Evolutionary conservation across 2,888 invertebrate species (phyloP).

Genomic region (Achlya flavicornis): DNA sequence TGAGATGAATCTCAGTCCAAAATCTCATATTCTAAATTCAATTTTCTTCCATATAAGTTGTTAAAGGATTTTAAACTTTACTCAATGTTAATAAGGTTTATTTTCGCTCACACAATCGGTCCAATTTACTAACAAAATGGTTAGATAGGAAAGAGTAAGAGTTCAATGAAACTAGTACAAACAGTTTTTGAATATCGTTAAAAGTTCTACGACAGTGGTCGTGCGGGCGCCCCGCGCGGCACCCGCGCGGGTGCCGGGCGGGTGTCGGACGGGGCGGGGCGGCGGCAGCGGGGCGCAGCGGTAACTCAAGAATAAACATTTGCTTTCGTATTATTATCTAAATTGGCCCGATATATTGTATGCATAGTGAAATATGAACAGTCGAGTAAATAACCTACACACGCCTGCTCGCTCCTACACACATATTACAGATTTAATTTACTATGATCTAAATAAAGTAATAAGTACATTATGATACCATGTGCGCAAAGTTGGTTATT

Average conservation of each 20-base stretch:
- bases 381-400: constrained; percentile 17
- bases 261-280: neutral
- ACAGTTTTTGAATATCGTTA: constrained; percentile 2
- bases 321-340: constrained; percentile 43
- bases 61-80: neutral
- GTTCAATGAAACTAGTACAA: neutral
- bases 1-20: neutral
- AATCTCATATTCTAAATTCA: neutral
- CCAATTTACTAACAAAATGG: constrained; percentile 1
- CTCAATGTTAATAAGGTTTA: neutral
- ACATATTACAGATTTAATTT: neutral
- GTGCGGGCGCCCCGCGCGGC: neutral
- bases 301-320: constrained; percentile 37
- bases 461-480: too few relatives aligned
- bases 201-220: neutral
- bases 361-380: constrained; percentile 28
- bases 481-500: too few relatives aligned
- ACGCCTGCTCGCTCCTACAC: neutral
- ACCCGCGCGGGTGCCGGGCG: neutral
- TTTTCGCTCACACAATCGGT: neutral
- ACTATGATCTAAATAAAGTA: neutral
- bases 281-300: constrained; percentile 6
- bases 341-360: constrained; percentile 45
- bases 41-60: neutral
- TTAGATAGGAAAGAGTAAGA: neutral